Evolutionary conservation across 23 tunicate species (phyloP).

Genomic region (Trididemnum nubilum): DNA sequence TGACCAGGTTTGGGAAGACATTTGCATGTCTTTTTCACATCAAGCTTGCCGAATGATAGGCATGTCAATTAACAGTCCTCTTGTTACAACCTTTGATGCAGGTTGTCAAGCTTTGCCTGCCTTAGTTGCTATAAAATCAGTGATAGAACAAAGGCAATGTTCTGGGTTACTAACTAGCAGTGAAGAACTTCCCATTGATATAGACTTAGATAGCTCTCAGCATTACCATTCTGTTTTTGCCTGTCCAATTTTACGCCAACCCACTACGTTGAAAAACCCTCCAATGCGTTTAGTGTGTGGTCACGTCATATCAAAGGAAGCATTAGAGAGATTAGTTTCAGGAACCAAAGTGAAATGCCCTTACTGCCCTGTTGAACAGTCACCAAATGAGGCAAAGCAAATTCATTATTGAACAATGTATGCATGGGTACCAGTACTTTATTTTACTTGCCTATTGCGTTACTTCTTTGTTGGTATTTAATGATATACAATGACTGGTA

Average conservation of each 20-base stretch:
- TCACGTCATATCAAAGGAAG: conserved; percentile 94
- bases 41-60: conserved; percentile 79
- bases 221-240: conserved; percentile 98
- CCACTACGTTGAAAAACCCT: conserved; percentile 89
- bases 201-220: conserved; percentile 70
- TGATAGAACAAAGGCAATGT: conserved; percentile 88
- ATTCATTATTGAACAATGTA: conserved; percentile 41
- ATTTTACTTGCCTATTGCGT: background rate
- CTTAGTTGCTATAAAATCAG: conserved; percentile 81
- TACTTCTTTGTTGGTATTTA: background rate
- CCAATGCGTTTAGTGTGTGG: conserved; percentile 96
- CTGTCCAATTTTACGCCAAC: conserved; percentile 93
- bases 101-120: conserved; percentile 98
- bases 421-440: background rate
- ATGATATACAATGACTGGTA: too few species aligned
- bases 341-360: conserved; percentile 92
- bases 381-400: conserved; percentile 68
- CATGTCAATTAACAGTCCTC: conserved; percentile 74
- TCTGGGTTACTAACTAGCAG: conserved; percentile 58
- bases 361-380: conserved; percentile 91
- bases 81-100: conserved; percentile 66
- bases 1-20: conserved; percentile 78
- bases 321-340: conserved; percentile 71
- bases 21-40: conserved; percentile 46
- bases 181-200: conserved; percentile 98